A percentile compares a stretch with the other conserved stretches of the same genome.
Evolutionary conservation across 2,797 vertebrate species (phyloP).

Genomic region (Sparidentex hasta): DNA sequence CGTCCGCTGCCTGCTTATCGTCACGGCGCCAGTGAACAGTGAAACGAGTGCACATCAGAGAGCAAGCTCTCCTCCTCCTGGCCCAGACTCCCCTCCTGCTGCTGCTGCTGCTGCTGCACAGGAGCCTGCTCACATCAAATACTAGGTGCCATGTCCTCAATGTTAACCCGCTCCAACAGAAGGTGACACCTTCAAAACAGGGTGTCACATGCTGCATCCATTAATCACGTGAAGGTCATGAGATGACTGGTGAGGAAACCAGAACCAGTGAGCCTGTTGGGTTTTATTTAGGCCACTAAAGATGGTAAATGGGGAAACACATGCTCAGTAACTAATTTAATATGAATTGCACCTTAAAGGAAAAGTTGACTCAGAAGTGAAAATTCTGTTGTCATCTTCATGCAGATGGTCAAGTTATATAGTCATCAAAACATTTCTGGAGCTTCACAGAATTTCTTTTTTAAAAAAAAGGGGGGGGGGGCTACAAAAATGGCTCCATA

Average conservation of each 20-base stretch:
- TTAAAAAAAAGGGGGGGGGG: too few relatives aligned
- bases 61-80: slow-evolving; percentile 54
- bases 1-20: slow-evolving; percentile 80
- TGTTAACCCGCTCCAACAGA: too few relatives aligned
- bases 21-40: slow-evolving; percentile 80
- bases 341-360: too few relatives aligned
- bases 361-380: too few relatives aligned
- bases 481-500: too few relatives aligned
- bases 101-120: slow-evolving; percentile 53
- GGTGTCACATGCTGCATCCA: slow-evolving; percentile 20
- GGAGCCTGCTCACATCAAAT: slow-evolving; percentile 26
- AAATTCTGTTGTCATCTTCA: too few relatives aligned
- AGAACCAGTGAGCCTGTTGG: background rate
- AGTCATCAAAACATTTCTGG: too few relatives aligned
- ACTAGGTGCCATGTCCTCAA: background rate
- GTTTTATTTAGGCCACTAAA: too few relatives aligned
- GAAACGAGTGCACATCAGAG: slow-evolving; percentile 66
- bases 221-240: slow-evolving; percentile 52
- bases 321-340: background rate
- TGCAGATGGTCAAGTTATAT: too few relatives aligned
- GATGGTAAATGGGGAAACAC: background rate
- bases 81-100: slow-evolving; percentile 26
- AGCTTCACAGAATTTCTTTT: too few relatives aligned
- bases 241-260: background rate
- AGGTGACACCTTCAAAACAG: slow-evolving; percentile 28